phyloP scores from a whole-genome alignment of 2,113 vertebrate species.

The Indicator indicator region DNA sequence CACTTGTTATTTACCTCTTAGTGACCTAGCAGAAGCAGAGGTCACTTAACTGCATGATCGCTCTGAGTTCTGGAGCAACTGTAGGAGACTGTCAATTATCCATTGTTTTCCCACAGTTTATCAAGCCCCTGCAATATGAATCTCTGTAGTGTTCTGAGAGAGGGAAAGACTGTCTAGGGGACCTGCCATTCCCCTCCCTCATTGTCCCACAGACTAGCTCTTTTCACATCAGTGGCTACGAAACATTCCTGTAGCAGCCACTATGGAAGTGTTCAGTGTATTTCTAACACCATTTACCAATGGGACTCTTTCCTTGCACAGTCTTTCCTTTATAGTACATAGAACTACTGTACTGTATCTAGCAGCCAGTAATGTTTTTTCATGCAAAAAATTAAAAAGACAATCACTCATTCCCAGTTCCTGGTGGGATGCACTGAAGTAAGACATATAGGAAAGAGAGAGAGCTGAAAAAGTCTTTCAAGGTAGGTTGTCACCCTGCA shows the following conservation, averaged over 20 bases:
- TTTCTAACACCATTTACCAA: background rate
- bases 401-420: background rate
- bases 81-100: conserved; percentile 63
- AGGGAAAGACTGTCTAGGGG: background rate
- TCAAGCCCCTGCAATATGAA: conserved; percentile 41
- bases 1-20: conserved; percentile 69
- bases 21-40: conserved; percentile 71
- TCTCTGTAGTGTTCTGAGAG: conserved; percentile 23
- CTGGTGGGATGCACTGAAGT: background rate
- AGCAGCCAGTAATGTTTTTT: background rate
- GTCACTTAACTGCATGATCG: conserved; percentile 69
- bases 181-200: background rate
- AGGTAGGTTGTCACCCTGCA: background rate
- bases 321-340: background rate
- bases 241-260: background rate
- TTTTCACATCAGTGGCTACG: background rate
- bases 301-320: background rate
- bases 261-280: background rate
- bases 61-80: conserved; percentile 54
- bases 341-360: background rate
- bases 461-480: background rate
- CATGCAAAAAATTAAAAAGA: background rate
- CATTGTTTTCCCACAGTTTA: conserved; percentile 71
- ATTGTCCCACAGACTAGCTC: background rate
- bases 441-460: background rate